Conservation (phyloP, 92 coral and sea anemone genomes). For the Zoanthus gigantus region DNA sequence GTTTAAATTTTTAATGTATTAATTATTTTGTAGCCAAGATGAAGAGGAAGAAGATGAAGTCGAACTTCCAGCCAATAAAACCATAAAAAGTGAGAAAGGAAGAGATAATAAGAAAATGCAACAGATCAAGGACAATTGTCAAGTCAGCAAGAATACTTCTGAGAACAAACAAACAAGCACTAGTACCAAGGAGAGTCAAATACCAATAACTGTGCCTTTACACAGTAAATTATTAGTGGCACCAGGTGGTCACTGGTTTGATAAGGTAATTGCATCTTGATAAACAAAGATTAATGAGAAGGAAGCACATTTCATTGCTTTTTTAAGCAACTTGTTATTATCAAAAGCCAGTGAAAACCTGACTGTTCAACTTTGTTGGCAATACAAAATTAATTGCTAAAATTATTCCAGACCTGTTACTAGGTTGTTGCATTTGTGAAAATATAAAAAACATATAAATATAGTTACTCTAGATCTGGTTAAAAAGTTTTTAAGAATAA, state of each 20-base stretch:
- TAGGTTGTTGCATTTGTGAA: too few relatives aligned
- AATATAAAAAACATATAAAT: too few relatives aligned
- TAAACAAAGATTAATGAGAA: neutral
- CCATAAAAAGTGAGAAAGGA: neutral
- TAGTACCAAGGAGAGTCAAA: neutral
- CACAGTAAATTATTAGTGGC: slow-evolving; percentile 67
- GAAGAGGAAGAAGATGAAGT: neutral
- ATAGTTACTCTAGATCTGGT: too few relatives aligned
- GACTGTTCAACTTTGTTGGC: neutral
- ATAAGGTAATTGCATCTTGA: slow-evolving; percentile 65
- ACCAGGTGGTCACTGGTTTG: slow-evolving; percentile 94
- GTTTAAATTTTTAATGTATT: neutral
- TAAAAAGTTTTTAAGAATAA: too few relatives aligned
- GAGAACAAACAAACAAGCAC: slow-evolving; percentile 4
- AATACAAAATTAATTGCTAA: too few relatives aligned
- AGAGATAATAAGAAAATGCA: slow-evolving; percentile 21
- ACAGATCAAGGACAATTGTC: neutral
- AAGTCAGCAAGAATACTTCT: neutral
- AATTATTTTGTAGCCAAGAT: neutral
- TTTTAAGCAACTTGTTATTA: neutral
- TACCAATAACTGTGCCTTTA: slow-evolving; percentile 13
- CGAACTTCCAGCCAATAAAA: neutral
- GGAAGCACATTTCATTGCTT: too few relatives aligned
- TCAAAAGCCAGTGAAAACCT: neutral
- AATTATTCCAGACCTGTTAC: too few relatives aligned